Evolutionary conservation across 2,797 vertebrate genomes (phyloP), one percentile per base, ranked within the genome.

Genomic region (Kryptopterus vitreolus): DNA sequence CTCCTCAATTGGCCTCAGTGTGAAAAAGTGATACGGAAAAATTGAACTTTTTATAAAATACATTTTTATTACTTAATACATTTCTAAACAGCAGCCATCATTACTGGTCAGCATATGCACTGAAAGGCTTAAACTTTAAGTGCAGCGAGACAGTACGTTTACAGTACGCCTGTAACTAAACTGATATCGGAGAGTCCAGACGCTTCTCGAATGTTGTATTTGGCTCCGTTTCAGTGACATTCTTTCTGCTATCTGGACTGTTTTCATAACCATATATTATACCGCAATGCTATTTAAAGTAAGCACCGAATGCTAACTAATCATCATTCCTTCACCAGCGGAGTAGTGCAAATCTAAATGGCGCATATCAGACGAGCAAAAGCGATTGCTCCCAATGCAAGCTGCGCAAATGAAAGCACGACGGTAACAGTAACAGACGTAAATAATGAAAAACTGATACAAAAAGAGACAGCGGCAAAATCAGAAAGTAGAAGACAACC

Each of bases 141-240:
- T 26, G 63, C 52, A 76, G 38, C 38, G 50, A 65, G 15, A 62
- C 68, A 38, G 78, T n/a, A 80, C 82, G 79, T 89, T 85, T 87
- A 83, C 70, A 78, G 77, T n/a, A 71, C 15, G 20, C 33, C 69
- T 71, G 9, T 71, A 38, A 83, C 16, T 79, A 68, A 79, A 81
- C 55, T 70, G 80, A 81, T 85, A 62, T 78, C 77, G 58, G 48
- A 69, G 48, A 78, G 57, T 52, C 77, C 69, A 83, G 80, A 75
- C 62, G 73, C 55, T 66, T 75, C 73, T 68, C n/a, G 57, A 69
- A 72, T 85, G 83, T 86, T 86, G 82, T 72, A 43, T 62, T 86
- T 85, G 86, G 83, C 82, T 22, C 48, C 65, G 62, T 46, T 69
- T 78, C 52, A 22, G 71, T 29, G 53, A 59, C 69, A 84, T 62